These are phyloP conservation scores for Lathamus discolor DNA, from an alignment of 2,113 vertebrate genomes.

Conservation along the genomic window DNA sequence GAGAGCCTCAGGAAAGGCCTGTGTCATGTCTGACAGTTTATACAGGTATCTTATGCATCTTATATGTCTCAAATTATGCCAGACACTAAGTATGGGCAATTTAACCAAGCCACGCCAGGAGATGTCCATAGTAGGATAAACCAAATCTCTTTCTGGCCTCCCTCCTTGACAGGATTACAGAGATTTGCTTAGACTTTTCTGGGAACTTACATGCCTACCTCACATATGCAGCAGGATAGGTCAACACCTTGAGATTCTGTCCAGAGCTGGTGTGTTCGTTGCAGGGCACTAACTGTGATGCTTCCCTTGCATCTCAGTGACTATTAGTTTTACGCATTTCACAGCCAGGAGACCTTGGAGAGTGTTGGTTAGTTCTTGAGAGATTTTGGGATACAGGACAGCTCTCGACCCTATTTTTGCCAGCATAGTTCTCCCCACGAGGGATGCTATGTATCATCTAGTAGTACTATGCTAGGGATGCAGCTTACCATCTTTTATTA, in stretches of 20 bases:
- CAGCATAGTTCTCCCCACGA: not conserved
- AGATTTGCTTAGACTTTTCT: not conserved
- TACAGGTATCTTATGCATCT: not conserved
- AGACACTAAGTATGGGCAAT: not conserved
- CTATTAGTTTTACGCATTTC: not conserved
- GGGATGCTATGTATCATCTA: not conserved
- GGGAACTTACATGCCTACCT: not conserved
- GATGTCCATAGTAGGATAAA: not conserved
- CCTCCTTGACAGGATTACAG: not conserved
- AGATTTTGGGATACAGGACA: not conserved
- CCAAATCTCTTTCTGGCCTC: not conserved
- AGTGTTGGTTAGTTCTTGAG: not conserved
- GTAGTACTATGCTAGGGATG: not conserved
- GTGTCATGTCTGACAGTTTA: not conserved
- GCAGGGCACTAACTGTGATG: not conserved
- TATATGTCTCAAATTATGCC: not conserved
- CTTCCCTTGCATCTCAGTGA: not conserved
- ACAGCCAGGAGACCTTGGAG: not conserved
- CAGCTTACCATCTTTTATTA: not conserved
- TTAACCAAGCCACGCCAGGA: not conserved
- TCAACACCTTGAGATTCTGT: not conserved
- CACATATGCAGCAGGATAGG: fast-evolving
- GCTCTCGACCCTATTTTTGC: not conserved
- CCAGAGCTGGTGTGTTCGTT: not conserved
- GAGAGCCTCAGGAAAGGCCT: not conserved